Base-by-base conservation (phyloP, 2,113 vertebrate genomes). In the Chionomys nivalis region DNA sequence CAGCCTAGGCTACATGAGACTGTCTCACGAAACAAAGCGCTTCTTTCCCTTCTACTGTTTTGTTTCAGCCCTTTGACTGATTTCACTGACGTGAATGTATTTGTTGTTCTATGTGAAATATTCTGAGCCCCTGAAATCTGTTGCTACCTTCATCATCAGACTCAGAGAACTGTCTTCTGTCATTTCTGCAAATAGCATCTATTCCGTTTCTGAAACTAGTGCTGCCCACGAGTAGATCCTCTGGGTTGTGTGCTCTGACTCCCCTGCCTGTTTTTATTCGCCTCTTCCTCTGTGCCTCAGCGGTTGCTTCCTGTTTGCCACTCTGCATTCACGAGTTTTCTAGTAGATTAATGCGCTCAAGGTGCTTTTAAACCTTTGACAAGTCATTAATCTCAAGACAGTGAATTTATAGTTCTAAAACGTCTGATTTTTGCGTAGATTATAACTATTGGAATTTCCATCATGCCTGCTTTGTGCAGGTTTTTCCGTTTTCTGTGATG, bases 351-450 rank as follows among this genome's bases (percentile, higher is more conserved):
- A 70, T 91, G 23, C 65, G 21, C 85, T 68, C 26, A n/a, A 17
- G 65, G 17, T 93, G 36, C 33, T 94, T 78, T 88, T 73, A 93
- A 96, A 85, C 28, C 23, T 82, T 42, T 79, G 44, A 83, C 82
- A 89, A 89, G 12, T 26, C 31, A 10, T n/a, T 77, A 39, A 73
- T 85, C 73, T 92, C 49, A 39, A 39, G 47, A 87, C n/a, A 39
- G 13, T 87, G 31, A 86, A 86, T 81, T 79, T 68, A 58, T 13
- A 79, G 11, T 70, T 83, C 55, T 90, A 73, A 85, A 91, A 91
- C 24, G 4, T 72, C 75, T 88, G 21, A 63, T 87, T 66, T 52
- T 77, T 49, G 1, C 24, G 70, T 70, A 85, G 39, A 65, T 89
- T 68, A 33, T 78, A 89, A 47, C n/a, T 39, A 14, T 58, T 83